Conservation (phyloP, 2,113 vertebrate species). For the Synodontis membranacea region DNA sequence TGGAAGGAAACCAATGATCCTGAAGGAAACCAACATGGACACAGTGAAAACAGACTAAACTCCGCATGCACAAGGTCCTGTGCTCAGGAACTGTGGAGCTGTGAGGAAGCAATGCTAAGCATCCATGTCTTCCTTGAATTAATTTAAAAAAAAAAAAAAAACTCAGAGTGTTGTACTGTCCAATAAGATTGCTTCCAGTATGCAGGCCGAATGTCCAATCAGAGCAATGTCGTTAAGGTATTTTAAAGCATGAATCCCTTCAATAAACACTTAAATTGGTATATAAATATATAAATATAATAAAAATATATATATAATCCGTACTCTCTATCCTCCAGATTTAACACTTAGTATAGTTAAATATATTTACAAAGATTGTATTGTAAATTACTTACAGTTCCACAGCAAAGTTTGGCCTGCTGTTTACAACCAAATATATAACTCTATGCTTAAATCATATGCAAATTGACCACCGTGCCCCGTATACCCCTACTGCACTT, state of each 20-base stretch:
- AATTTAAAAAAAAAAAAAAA: background rate
- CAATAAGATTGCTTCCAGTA: background rate
- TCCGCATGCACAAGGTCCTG: background rate
- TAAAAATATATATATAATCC: background rate
- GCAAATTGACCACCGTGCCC: background rate
- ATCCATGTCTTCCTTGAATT: background rate
- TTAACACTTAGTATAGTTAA: background rate
- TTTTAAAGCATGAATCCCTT: background rate
- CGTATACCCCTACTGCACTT: constrained; percentile 16
- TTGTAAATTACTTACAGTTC: background rate
- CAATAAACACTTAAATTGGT: background rate
- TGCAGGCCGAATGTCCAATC: background rate
- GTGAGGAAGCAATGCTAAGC: background rate
- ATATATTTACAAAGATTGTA: background rate
- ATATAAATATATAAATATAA: background rate
- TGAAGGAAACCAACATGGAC: background rate
- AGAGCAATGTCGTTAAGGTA: background rate
- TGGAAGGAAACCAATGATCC: background rate
- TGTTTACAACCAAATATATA: background rate
- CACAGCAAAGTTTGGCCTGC: background rate
- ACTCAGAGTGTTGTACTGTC: background rate
- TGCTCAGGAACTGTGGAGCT: background rate
- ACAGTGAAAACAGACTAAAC: background rate
- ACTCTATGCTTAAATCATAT: background rate
- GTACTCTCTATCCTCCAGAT: too few relatives aligned